These are phyloP conservation scores for Idaea dimidiata DNA, from an alignment of 2,888 invertebrate species.

Conservation along the genomic window DNA sequence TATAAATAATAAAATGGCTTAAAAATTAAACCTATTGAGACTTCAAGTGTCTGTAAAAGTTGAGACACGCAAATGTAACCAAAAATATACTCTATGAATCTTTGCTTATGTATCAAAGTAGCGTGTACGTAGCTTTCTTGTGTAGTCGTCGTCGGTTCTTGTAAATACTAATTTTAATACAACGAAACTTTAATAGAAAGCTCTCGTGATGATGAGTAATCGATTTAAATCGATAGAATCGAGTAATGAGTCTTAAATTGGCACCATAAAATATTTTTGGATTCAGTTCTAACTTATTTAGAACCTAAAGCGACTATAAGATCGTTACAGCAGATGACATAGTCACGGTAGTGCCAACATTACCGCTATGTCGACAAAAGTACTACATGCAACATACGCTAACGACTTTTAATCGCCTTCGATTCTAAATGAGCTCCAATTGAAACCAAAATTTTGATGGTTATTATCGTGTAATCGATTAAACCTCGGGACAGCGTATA, in stretches of 20 bases:
- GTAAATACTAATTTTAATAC: background rate
- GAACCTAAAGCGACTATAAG: too few relatives aligned
- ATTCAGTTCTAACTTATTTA: background rate
- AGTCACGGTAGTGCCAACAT: too few relatives aligned
- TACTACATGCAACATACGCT: too few relatives aligned
- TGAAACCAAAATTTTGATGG: too few relatives aligned
- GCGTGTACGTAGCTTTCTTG: background rate
- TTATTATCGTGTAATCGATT: background rate
- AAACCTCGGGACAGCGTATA: background rate
- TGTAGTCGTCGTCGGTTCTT: background rate
- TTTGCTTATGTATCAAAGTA: background rate
- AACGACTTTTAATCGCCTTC: too few relatives aligned
- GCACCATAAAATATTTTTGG: background rate
- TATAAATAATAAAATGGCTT: background rate
- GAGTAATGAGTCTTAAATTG: background rate
- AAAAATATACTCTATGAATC: background rate
- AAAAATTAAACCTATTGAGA: background rate
- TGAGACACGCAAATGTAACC: background rate
- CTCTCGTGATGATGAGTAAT: background rate
- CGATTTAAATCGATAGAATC: background rate
- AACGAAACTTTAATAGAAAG: background rate
- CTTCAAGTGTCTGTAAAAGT: background rate
- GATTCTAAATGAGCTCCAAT: too few relatives aligned
- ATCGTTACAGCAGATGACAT: too few relatives aligned
- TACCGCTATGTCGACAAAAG: too few relatives aligned